Conservation (phyloP, 2,797 vertebrate genomes). For the Telmatherina bonti region DNA sequence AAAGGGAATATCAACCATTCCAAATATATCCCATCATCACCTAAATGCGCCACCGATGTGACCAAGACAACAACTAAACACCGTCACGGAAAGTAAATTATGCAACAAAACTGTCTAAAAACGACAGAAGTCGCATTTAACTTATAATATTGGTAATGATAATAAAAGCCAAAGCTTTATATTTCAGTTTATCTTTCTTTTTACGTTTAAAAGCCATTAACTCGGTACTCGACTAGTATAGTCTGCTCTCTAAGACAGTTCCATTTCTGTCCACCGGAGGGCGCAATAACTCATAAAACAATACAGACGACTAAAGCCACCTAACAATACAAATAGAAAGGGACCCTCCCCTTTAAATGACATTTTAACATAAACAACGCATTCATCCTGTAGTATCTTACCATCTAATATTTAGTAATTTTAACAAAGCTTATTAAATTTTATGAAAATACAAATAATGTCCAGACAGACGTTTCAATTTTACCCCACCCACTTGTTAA, state of each 20-base stretch:
- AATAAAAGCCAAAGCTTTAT: too few relatives aligned
- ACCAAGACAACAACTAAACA: too few relatives aligned
- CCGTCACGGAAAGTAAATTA: too few relatives aligned
- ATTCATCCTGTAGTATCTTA: neutral
- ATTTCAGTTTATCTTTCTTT: neutral
- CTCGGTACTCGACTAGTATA: neutral
- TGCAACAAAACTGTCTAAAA: neutral
- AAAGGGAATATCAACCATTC: neutral
- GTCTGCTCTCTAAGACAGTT: neutral
- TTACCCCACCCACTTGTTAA: neutral
- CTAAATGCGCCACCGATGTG: neutral
- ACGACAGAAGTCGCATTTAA: neutral
- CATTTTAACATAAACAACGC: neutral
- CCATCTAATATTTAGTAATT: neutral
- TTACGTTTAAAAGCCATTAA: neutral
- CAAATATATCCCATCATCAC: neutral
- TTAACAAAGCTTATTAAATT: neutral
- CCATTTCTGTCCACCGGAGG: constrained; percentile 41
- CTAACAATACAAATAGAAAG: constrained; percentile 6
- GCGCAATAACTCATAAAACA: neutral
- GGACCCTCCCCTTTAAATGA: neutral
- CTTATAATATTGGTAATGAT: neutral
- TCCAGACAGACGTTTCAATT: neutral
- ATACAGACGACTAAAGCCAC: neutral
- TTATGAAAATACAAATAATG: neutral